A percentile compares a stretch with the other conserved stretches of the same genome.
These are phyloP conservation scores for Babylonia areolata DNA, from an alignment of 1,140 invertebrate species.

Conservation along the genomic window DNA sequence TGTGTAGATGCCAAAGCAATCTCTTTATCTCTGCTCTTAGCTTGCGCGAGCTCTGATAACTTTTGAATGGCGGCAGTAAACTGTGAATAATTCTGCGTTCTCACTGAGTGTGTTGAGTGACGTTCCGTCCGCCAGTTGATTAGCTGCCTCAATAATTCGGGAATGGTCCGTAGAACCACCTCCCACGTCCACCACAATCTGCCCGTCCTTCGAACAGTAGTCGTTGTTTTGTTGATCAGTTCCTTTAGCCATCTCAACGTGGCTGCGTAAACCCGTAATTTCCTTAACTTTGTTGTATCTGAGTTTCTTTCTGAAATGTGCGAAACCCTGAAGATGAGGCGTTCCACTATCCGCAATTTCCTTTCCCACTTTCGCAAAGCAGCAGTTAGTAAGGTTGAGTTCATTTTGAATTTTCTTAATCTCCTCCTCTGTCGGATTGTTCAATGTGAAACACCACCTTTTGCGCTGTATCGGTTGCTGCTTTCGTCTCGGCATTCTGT, in stretches of 20 bases:
- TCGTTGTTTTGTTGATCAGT: background rate
- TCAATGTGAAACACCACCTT: no score
- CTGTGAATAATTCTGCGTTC: background rate
- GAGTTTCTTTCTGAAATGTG: background rate
- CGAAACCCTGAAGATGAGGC: constrained; percentile 13
- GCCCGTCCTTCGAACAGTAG: background rate
- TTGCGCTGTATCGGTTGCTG: no score
- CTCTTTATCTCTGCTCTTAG: background rate
- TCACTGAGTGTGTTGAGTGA: background rate
- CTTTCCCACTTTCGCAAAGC: background rate
- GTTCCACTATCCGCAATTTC: background rate
- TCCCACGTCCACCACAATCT: background rate
- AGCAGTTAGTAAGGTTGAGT: no score
- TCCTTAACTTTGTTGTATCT: background rate
- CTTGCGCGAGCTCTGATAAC: background rate
- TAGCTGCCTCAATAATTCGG: background rate
- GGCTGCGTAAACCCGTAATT: background rate
- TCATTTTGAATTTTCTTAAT: no score
- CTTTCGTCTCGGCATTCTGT: no score
- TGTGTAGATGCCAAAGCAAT: background rate
- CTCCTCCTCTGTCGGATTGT: no score
- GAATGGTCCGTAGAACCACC: background rate
- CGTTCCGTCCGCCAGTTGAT: background rate
- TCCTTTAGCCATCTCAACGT: background rate
- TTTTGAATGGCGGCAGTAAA: background rate